Conservation (phyloP, 2,797 vertebrate species). For the Sebastes elongatus region DNA sequence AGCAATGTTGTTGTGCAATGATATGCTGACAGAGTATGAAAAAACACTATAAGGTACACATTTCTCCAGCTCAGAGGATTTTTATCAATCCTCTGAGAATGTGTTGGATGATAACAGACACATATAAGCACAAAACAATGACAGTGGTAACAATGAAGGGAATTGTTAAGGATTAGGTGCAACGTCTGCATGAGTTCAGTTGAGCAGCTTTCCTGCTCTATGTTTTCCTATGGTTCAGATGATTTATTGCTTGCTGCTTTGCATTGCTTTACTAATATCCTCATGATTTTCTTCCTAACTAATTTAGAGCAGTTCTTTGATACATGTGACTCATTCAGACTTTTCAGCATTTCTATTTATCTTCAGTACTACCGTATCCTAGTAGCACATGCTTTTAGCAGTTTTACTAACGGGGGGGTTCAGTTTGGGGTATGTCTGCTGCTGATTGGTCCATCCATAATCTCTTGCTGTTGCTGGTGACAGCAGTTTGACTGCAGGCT, state of each 20-base stretch:
- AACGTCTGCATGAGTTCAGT: neutral
- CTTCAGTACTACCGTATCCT: neutral
- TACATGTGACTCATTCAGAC: neutral
- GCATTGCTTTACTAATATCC: neutral
- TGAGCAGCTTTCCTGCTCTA: neutral
- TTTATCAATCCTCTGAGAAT: conserved; percentile 28
- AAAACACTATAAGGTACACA: neutral
- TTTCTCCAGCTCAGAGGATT: conserved; percentile 14
- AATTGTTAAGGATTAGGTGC: neutral
- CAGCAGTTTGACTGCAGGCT: neutral
- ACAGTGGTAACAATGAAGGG: neutral
- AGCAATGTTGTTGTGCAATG: neutral
- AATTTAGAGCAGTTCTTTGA: neutral
- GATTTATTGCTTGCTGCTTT: neutral
- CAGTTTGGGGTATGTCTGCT: too few relatives aligned
- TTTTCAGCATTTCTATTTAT: neutral
- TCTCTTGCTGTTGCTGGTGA: too few relatives aligned
- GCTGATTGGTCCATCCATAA: too few relatives aligned
- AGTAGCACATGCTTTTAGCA: neutral
- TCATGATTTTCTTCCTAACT: neutral
- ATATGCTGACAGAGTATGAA: conserved; percentile 17
- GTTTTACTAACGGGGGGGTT: neutral
- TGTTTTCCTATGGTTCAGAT: neutral
- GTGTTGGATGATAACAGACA: conserved; percentile 37
- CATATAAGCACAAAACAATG: conserved; percentile 34